Percentiles rank a stretch among this genome's conserved stretches.
phyloP scores from a whole-genome alignment of 2,797 vertebrate genomes.

The Buphagus erythrorhynchus region DNA sequence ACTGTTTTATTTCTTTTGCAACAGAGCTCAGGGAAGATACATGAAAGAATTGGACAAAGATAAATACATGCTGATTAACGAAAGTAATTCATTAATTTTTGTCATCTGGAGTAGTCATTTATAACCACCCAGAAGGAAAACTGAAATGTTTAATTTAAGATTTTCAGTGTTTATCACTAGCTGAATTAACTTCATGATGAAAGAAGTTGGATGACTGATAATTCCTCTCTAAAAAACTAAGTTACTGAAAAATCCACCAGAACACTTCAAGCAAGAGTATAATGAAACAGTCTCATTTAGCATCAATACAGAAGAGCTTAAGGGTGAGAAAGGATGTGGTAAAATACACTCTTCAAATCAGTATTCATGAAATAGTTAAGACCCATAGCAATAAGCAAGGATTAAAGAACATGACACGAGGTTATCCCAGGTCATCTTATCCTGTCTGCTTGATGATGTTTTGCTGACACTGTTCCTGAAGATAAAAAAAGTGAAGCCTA shows the following conservation, averaged over 20 bases:
- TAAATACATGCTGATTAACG: slow-evolving; percentile 28
- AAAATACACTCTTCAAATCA: slow-evolving; percentile 29
- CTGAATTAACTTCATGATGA: background rate
- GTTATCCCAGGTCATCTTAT: slow-evolving; percentile 53
- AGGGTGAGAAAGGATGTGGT: slow-evolving; percentile 15
- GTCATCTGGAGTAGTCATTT: slow-evolving; percentile 1
- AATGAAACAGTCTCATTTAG: slow-evolving; percentile 20
- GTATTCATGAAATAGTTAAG: slow-evolving; percentile 38
- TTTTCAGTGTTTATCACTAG: background rate
- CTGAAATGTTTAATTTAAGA: background rate
- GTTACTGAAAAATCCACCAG: background rate
- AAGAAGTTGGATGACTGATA: background rate
- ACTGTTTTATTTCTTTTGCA: slow-evolving; percentile 22
- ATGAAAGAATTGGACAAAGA: background rate
- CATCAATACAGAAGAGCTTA: slow-evolving; percentile 8
- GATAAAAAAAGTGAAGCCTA: background rate
- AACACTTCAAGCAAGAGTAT: background rate
- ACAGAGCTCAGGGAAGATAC: background rate
- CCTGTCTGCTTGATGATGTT: slow-evolving; percentile 17
- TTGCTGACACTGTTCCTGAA: slow-evolving; percentile 27
- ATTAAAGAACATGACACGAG: background rate
- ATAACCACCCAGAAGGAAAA: slow-evolving; percentile 24
- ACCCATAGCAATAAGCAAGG: slow-evolving; percentile 25
- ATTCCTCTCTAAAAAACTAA: background rate
- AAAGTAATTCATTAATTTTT: slow-evolving; percentile 35